A percentile compares a stretch with the other conserved stretches of the same genome.
These are phyloP conservation scores for Poeciliopsis prolifica DNA, from an alignment of 2,113 vertebrate genomes.

Conservation along the genomic window DNA sequence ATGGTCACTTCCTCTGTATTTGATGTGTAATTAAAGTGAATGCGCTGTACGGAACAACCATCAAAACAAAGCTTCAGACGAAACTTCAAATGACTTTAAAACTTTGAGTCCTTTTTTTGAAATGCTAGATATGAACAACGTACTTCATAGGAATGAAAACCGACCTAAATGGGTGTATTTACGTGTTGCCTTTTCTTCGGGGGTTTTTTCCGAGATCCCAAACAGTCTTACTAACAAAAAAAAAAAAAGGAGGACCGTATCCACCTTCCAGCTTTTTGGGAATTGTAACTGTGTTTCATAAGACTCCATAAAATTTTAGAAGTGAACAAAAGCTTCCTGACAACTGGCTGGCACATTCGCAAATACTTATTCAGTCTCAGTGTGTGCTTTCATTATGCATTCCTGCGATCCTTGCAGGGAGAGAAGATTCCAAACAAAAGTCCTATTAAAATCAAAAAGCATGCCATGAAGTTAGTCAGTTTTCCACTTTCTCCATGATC, in stretches of 20 bases:
- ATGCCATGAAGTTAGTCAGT: conserved; percentile 37
- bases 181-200: not conserved
- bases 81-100: too few relatives aligned
- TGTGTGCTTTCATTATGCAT: conserved; percentile 68
- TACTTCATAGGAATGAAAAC: conserved; percentile 1
- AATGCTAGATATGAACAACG: too few relatives aligned
- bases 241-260: conserved; percentile 1
- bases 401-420: conserved; percentile 66
- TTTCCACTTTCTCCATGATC: conserved; percentile 15
- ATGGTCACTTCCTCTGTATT: conserved; percentile 30
- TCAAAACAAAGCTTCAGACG: not conserved
- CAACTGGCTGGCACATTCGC: conserved; percentile 55
- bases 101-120: too few relatives aligned
- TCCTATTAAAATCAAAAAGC: conserved; percentile 53
- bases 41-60: conserved; percentile 22
- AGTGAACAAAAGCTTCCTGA: conserved; percentile 61
- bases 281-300: conserved; percentile 18
- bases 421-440: conserved; percentile 65
- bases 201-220: conserved; percentile 12
- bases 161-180: not conserved
- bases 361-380: conserved; percentile 62
- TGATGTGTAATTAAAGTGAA: conserved; percentile 42
- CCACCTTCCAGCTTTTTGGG: conserved; percentile 12
- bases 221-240: not conserved
- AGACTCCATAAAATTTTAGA: conserved; percentile 50